Evolutionary conservation across 2,797 vertebrate genomes (phyloP), one percentile per base, ranked within the genome.

Genomic region (Sebastes itinus): DNA sequence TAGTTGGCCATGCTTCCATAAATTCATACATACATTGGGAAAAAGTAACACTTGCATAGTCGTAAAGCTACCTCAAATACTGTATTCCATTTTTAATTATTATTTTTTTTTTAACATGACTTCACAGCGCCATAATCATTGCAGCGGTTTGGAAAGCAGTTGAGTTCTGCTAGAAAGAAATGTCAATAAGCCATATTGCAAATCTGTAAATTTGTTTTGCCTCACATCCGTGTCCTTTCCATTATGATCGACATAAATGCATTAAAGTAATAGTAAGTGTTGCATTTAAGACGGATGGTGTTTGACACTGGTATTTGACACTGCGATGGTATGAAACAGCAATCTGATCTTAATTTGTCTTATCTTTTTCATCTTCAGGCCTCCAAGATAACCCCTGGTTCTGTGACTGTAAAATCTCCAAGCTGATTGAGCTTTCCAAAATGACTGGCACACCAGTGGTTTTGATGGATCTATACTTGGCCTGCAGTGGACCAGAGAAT

Each of bases 361-460:
- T 7, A 3, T 77, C 20, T 70, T 10, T 85, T 69, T 82, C 13
- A 6, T 84, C 77, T 80, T 33, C 90, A 99, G 99, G 98, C 87
- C 94, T 99, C 13, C 98, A 99, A 90, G 98, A 99, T 89, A 99
- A 99, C 80, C 97, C 97, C 2, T 99, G 99, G 98, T 95, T 95
- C 90, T 99, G 99, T 74, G 97, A 99, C 92, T 99, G 99, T 75
- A 97, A 96, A 82, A 97, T 99, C 92, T 99, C 98, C 72, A 99
- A 98, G 85, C 76, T 99, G 59, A 97, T 99, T 1, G 97, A 98
- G 87, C 88, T 99, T 85, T 97, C 98, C 30, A 99, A 97, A 95
- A 96, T 96, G 70, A 35, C 91, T 1, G 92, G 96, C 78, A 94
- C 92, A 0, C 85, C 93, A 0, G 70, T 99, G 56, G 91, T 98